Percentiles rank a stretch among this genome's conserved stretches.
These are phyloP conservation scores for Caenorhabditis latens DNA, from an alignment of 1,140 invertebrate species.

Conservation along the genomic window DNA sequence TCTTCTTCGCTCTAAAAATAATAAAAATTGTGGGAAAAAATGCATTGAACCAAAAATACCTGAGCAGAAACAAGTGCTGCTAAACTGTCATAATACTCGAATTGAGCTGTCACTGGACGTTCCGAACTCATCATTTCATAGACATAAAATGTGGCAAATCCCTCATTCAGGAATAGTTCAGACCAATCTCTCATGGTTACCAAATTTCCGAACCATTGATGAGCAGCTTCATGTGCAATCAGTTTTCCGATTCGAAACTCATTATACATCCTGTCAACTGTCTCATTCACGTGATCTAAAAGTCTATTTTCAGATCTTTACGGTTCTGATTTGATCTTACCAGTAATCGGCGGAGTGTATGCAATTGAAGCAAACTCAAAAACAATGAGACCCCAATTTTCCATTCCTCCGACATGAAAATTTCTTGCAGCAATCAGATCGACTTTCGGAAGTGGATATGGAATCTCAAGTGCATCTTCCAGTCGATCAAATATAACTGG, in stretches of 20 bases:
- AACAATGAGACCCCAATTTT: constrained; percentile 80
- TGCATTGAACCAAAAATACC: neutral
- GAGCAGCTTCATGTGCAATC: constrained; percentile 73
- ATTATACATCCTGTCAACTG: constrained; percentile 74
- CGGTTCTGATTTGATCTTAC: neutral
- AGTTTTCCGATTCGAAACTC: constrained; percentile 75
- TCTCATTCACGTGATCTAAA: constrained; percentile 64
- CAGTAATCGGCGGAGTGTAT: constrained; percentile 25
- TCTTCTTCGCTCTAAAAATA: constrained; percentile 59
- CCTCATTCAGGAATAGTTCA: constrained; percentile 80
- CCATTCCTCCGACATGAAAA: constrained; percentile 80
- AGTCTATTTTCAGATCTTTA: neutral
- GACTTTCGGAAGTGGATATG: constrained; percentile 76
- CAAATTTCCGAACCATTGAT: constrained; percentile 78
- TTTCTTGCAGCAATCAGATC: constrained; percentile 80
- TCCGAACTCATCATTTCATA: constrained; percentile 72
- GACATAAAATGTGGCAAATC: constrained; percentile 79
- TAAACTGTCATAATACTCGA: constrained; percentile 70
- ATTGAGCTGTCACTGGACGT: constrained; percentile 73
- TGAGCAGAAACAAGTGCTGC: constrained; percentile 68
- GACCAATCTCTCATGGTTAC: constrained; percentile 80
- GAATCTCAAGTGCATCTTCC: constrained; percentile 73
- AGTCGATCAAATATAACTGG: constrained; percentile 75
- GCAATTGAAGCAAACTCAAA: constrained; percentile 71
- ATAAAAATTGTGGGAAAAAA: neutral